Evolutionary conservation across 2,888 invertebrate genomes (phyloP).

Genomic region (Temnothorax unifasciatus): DNA sequence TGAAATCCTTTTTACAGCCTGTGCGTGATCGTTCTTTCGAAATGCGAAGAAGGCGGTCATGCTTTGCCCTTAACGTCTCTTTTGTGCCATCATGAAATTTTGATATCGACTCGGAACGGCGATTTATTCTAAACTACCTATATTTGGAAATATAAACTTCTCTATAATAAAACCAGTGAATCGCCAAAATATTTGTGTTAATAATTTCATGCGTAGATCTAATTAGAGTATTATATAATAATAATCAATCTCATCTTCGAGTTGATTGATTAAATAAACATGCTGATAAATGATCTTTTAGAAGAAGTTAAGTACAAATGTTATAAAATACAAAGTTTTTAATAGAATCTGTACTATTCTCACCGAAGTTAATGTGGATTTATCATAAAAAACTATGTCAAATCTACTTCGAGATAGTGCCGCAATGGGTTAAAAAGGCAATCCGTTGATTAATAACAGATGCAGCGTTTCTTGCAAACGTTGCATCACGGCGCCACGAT

Average conservation of each 20-base stretch:
- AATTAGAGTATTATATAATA: neutral
- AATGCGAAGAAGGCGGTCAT: conserved; percentile 16
- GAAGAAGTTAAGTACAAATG: neutral
- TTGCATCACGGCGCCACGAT: neutral
- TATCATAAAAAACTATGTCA: neutral
- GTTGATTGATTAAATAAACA: neutral
- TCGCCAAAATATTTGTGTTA: neutral
- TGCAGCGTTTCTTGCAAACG: neutral
- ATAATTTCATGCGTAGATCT: neutral
- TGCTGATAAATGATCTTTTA: neutral
- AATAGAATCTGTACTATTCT: neutral
- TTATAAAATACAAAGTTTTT: neutral
- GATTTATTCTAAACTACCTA: neutral
- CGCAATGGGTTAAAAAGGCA: neutral
- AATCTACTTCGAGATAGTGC: neutral
- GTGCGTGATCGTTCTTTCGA: neutral
- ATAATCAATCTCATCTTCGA: neutral
- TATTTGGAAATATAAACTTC: neutral
- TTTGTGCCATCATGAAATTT: conserved; percentile 5
- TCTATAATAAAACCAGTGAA: neutral
- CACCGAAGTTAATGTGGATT: neutral
- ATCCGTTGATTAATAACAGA: conserved; percentile 10
- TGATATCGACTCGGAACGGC: neutral
- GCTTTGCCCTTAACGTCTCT: conserved; percentile 4
- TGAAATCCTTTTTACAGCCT: conserved; percentile 53